Percentiles rank a stretch among this genome's conserved stretches.
Conservation (phyloP, 2,113 vertebrate genomes). For the Varanus komodoensis region DNA sequence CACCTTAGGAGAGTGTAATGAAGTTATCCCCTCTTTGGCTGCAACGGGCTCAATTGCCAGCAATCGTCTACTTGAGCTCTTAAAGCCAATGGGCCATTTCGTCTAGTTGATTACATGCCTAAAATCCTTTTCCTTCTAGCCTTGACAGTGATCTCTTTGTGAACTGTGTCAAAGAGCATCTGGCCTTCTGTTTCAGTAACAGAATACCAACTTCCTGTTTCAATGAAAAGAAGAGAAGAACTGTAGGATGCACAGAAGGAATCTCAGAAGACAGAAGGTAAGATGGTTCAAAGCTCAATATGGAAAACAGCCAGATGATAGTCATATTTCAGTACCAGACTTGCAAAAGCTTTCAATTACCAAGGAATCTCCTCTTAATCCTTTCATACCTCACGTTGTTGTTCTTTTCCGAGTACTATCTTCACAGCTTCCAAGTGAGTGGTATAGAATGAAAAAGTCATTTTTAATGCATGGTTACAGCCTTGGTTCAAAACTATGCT, state of each 20-base stretch:
- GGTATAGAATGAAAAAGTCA: not conserved
- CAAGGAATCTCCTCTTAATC: slow-evolving; percentile 30
- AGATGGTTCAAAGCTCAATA: slow-evolving; percentile 2
- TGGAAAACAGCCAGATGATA: slow-evolving; percentile 33
- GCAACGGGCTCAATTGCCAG: not conserved
- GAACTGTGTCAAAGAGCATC: slow-evolving; percentile 16
- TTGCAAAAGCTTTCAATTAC: slow-evolving; percentile 36
- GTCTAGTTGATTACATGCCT: not conserved
- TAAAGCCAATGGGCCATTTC: not conserved
- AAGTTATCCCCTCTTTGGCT: not conserved
- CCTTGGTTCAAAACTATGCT: not conserved
- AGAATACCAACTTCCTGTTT: slow-evolving; percentile 45
- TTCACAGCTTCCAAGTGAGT: not conserved
- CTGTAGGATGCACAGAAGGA: slow-evolving; percentile 29
- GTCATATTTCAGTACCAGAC: slow-evolving; percentile 17
- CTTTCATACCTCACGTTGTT: slow-evolving; percentile 1
- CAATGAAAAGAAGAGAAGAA: slow-evolving; percentile 20
- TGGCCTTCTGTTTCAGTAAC: slow-evolving; percentile 27
- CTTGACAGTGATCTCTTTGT: slow-evolving; percentile 29
- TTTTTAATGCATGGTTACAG: slow-evolving; percentile 25
- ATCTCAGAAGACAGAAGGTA: slow-evolving; percentile 18
- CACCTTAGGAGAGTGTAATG: slow-evolving; percentile 14
- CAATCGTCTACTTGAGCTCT: not conserved
- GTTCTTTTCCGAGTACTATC: not conserved
- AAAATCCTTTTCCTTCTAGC: slow-evolving; percentile 34